phyloP scores from a whole-genome alignment of 2,113 vertebrate species.

The Crotalus tigris region DNA sequence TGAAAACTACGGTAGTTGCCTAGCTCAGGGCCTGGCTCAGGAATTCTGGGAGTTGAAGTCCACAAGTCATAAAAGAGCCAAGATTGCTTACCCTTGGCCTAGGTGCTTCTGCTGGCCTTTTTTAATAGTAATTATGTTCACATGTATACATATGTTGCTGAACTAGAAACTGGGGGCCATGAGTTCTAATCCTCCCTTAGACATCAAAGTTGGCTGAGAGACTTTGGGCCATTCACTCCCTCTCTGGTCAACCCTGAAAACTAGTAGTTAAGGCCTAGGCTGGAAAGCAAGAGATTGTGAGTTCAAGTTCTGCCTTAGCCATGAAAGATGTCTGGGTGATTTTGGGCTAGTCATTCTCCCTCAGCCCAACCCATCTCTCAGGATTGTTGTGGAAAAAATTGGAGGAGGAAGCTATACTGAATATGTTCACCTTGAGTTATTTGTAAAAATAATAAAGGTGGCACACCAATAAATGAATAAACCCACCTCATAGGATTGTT shows the following conservation, averaged over 20 bases:
- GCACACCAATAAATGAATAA: background rate
- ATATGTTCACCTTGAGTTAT: background rate
- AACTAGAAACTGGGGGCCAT: background rate
- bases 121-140: background rate
- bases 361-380: background rate
- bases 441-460: background rate
- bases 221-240: background rate
- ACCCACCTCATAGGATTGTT: background rate
- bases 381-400: background rate
- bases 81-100: no score
- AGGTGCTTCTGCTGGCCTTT: background rate
- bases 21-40: no score
- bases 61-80: no score
- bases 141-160: background rate
- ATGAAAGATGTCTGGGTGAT: background rate
- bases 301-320: background rate
- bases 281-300: background rate
- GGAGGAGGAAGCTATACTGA: background rate
- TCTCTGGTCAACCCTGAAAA: background rate
- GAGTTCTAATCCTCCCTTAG: background rate
- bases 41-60: no score
- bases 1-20: background rate
- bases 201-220: background rate
- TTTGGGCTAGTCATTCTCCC: background rate
- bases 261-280: background rate